phyloP scores from a whole-genome alignment of 1,140 invertebrate genomes.

The Gonioctena quinquepunctata region DNA sequence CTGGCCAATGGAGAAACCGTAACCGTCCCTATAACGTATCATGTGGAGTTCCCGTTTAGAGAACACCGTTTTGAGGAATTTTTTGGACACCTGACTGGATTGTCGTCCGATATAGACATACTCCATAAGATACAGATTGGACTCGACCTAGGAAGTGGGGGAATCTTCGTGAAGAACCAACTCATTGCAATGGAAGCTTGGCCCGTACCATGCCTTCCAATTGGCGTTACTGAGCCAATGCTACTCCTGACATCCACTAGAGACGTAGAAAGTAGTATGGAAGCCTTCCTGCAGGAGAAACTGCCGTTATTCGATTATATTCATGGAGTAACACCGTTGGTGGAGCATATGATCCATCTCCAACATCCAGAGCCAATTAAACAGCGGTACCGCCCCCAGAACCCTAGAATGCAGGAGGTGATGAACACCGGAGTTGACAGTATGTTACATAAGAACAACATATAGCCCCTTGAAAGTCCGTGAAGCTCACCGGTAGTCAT shows the following conservation, averaged over 20 bases:
- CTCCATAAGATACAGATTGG: neutral
- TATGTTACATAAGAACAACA: no score
- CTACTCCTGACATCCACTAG: no score
- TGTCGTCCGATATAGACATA: neutral
- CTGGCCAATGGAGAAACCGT: neutral
- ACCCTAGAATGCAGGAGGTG: neutral
- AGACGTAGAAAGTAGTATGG: neutral
- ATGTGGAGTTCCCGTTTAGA: neutral
- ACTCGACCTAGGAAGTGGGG: neutral
- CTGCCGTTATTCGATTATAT: no score
- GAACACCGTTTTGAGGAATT: neutral
- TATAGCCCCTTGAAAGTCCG: no score
- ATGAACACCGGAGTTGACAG: no score
- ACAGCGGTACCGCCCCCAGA: neutral
- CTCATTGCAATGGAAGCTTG: neutral
- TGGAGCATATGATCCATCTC: no score
- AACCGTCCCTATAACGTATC: neutral
- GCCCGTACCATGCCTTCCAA: neutral
- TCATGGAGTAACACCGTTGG: no score
- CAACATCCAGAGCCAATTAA: no score
- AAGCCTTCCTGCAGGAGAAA: no score
- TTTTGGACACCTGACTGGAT: neutral
- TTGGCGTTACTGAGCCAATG: neutral
- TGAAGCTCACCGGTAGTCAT: no score
- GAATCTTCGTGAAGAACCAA: neutral